A percentile compares a stretch with the other conserved stretches of the same genome.
Conservation (phyloP, 2,888 invertebrate genomes). For the Sceliomorpha sp. region DNA sequence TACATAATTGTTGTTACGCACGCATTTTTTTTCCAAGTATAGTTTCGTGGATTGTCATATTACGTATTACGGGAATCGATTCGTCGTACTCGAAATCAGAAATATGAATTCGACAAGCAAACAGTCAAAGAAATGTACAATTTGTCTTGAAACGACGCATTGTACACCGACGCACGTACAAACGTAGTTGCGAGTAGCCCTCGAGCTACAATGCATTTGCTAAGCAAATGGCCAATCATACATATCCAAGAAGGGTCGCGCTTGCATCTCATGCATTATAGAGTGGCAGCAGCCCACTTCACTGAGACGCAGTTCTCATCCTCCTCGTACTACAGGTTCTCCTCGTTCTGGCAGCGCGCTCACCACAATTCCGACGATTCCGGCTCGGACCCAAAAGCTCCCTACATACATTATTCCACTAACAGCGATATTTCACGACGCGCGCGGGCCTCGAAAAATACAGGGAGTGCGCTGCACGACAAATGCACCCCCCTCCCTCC, state of each 20-base stretch:
- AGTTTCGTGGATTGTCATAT: too few relatives aligned
- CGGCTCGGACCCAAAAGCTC: conserved; percentile 41
- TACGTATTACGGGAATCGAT: not conserved
- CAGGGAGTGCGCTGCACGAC: conserved; percentile 11
- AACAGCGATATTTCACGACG: conserved; percentile 38
- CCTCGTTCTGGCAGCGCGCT: conserved; percentile 36
- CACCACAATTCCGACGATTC: conserved; percentile 43
- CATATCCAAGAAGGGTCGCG: conserved; percentile 67
- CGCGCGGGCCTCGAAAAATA: conserved; percentile 26
- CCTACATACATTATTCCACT: conserved; percentile 52
- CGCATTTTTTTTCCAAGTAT: too few relatives aligned
- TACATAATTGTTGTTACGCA: too few relatives aligned
- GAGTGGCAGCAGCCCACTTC: conserved; percentile 53
- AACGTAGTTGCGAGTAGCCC: conserved; percentile 15
- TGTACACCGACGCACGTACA: conserved; percentile 2
- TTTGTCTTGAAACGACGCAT: conserved; percentile 13
- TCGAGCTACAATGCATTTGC: conserved; percentile 64
- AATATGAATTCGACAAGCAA: conserved; percentile 22
- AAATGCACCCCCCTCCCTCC: conserved; percentile 20
- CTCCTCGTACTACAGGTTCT: too few relatives aligned
- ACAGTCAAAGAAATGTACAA: conserved; percentile 26
- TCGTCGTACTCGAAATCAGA: conserved; percentile 14
- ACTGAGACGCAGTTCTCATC: too few relatives aligned
- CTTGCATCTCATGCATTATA: conserved; percentile 71
- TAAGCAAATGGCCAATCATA: conserved; percentile 74